phyloP scores from a whole-genome alignment of 2,888 invertebrate genomes.

The Eristalis arbustorum region DNA sequence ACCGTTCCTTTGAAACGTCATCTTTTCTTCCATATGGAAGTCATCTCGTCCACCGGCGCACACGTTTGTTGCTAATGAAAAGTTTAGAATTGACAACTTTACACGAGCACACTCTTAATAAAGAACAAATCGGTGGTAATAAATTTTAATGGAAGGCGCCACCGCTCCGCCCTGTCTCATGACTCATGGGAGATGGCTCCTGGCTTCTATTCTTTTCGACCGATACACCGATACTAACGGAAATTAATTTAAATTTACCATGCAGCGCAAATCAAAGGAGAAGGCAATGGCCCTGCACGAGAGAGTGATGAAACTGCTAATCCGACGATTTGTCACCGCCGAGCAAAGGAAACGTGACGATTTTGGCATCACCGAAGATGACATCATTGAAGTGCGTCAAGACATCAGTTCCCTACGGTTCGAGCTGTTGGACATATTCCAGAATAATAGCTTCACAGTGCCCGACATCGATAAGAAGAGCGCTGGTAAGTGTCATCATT shows the following conservation, averaged over 20 bases:
- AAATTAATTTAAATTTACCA: slow-evolving; percentile 68
- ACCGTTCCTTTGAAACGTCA: too few species aligned
- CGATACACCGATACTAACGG: not conserved
- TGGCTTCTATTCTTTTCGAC: not conserved
- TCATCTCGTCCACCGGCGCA: not conserved
- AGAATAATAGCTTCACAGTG: slow-evolving; percentile 93
- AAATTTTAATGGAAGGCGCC: slow-evolving; percentile 52
- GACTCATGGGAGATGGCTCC: too few species aligned
- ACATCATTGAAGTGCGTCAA: slow-evolving; percentile 98
- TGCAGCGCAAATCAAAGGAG: slow-evolving; percentile 87
- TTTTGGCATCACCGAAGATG: slow-evolving; percentile 96
- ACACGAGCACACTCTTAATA: slow-evolving; percentile 10
- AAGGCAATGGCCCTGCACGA: slow-evolving; percentile 88
- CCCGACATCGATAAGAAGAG: slow-evolving; percentile 87
- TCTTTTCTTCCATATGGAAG: not conserved
- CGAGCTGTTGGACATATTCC: slow-evolving; percentile 94
- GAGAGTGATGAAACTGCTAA: slow-evolving; percentile 91
- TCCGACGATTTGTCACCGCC: slow-evolving; percentile 94
- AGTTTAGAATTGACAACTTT: not conserved
- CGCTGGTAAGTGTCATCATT: slow-evolving; percentile 70
- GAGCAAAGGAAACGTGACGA: slow-evolving; percentile 94
- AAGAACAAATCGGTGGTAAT: slow-evolving; percentile 58
- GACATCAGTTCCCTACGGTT: slow-evolving; percentile 97
- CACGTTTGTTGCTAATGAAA: not conserved
- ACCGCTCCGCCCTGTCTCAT: not conserved